Conservation (phyloP, 2,888 invertebrate species). For the Biston betularia region DNA sequence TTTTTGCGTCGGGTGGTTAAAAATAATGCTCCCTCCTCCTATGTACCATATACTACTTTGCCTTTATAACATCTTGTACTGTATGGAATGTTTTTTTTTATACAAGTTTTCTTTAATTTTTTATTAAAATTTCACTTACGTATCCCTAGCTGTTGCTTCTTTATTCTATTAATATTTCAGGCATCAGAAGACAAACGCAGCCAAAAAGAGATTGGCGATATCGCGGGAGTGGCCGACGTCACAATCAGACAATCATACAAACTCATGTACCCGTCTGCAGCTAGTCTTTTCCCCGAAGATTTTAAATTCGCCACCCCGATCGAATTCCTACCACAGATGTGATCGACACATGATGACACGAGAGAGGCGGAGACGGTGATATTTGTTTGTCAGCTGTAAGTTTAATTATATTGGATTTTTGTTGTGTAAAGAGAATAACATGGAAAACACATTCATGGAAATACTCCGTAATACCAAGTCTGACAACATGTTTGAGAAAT, state of each 20-base stretch:
- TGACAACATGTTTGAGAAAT: too few relatives aligned
- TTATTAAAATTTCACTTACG: too few relatives aligned
- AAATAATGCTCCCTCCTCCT: too few relatives aligned
- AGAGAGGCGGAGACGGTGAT: conserved; percentile 21
- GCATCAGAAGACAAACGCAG: conserved; percentile 97
- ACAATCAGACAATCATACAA: conserved; percentile 99
- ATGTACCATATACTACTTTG: too few relatives aligned
- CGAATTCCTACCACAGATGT: conserved; percentile 96
- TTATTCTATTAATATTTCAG: conserved; percentile 69
- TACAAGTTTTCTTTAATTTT: neutral
- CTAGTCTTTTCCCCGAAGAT: conserved; percentile 97
- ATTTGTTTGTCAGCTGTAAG: conserved; percentile 7
- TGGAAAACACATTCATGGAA: neutral
- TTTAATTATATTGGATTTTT: conserved; percentile 4
- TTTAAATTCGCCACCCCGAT: conserved; percentile 98
- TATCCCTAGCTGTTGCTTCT: neutral
- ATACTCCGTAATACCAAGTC: too few relatives aligned
- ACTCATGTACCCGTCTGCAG: conserved; percentile 97
- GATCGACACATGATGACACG: conserved; percentile 40
- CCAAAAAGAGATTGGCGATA: conserved; percentile 99
- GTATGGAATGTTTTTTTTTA: too few relatives aligned
- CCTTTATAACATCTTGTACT: too few relatives aligned
- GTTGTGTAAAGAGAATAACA: neutral
- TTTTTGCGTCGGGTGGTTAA: too few relatives aligned
- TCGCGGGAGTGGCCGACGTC: conserved; percentile 99